Evolutionary conservation across 2,888 invertebrate species (phyloP), one percentile per base, ranked within the genome.

Genomic region (Alloplasta piceator): DNA sequence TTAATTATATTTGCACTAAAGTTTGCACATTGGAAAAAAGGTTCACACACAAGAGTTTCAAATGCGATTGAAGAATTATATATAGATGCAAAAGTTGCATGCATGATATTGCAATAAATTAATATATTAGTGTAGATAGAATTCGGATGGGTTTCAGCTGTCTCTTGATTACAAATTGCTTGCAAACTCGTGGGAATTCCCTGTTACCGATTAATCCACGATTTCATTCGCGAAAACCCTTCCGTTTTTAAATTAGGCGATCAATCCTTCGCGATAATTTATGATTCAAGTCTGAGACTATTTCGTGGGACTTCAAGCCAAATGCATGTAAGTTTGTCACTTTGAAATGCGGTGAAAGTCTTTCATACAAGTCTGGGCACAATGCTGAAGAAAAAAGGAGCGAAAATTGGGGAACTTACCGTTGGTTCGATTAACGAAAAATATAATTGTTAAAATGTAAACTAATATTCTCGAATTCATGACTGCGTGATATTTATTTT

Each of bases 381-480:
- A 14, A 14, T 38, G 12, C 4, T 39, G 10, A 26, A 6, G 12
- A 52, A 14, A 14, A 5, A 14, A 1, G 26, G 26, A 52, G 7
- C 43, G 14, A 55, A 26, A 50, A 66, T 16, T 0, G 14, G 26
- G 26, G 70, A 71, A 86, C 88, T 88, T 79, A 88, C 88, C 87
- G 68, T 83, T 81, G 52, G 84, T 72, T 60, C 48, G 68, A 14
- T 79, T 70, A 55, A 81, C 66, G 55, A 81, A 85, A 61, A 83
- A 80, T 48, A 84, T 58, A n/a, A 80, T 75, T 55, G 84, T 26
- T 38, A 85, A 43, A 46, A 76, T 55, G 36, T 82, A 14, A 41
- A 72, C 64, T 36, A 75, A 60, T 68, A 71, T 64, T 67, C 56
- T 63, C 60, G 73, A 67, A 82, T 83, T 82, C 88, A 88, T 88